Evolutionary conservation across 2,113 vertebrate species (phyloP).

Genomic region (Abramis brama): DNA sequence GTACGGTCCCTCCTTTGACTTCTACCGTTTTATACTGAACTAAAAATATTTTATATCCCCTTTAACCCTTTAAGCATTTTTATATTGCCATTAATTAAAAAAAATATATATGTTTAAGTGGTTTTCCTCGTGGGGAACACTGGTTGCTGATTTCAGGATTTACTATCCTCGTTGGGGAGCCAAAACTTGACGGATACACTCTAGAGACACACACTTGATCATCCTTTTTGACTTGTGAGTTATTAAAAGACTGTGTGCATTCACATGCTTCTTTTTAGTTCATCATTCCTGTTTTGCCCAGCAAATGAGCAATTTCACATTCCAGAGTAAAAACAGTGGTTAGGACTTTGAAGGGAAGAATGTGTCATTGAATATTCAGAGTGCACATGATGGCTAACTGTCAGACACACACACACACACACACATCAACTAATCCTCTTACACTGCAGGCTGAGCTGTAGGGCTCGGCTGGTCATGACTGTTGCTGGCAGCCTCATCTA

Average conservation of each 20-base stretch:
- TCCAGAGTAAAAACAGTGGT: background rate
- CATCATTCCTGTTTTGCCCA: background rate
- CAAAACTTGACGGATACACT: background rate
- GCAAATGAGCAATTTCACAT: background rate
- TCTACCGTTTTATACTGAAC: background rate
- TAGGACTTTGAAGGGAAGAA: conserved; percentile 15
- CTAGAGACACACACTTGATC: conserved; percentile 6
- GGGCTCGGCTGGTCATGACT: conserved; percentile 59
- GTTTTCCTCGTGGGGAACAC: background rate
- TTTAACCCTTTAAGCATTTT: background rate
- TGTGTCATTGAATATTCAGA: conserved; percentile 31
- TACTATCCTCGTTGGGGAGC: background rate
- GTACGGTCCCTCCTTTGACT: background rate
- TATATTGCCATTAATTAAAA: background rate
- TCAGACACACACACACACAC: conserved; percentile 41
- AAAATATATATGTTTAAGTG: background rate
- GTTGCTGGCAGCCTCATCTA: conserved; percentile 63
- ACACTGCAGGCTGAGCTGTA: conserved; percentile 62
- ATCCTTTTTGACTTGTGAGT: background rate
- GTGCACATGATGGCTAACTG: conserved; percentile 33
- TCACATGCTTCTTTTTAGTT: background rate
- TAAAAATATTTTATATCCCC: background rate
- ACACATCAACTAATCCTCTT: conserved; percentile 66
- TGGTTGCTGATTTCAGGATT: background rate
- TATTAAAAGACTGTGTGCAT: background rate